phyloP scores from a whole-genome alignment of 2,113 vertebrate species.

The Nibea albiflora region DNA sequence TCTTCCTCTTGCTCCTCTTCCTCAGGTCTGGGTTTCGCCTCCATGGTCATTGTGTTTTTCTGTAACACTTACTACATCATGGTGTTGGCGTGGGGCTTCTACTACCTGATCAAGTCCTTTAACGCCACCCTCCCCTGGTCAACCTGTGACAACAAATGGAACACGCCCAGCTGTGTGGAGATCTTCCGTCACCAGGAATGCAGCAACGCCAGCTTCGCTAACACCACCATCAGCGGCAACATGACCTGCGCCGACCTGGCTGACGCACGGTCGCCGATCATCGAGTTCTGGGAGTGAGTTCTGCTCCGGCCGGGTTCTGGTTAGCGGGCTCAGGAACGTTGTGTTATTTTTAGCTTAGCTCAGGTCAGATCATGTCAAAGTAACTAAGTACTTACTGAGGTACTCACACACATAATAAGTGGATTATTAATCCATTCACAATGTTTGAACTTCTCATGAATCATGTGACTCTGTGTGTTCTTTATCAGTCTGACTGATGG shows the following conservation, averaged over 20 bases:
- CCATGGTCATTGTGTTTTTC: slow-evolving; percentile 90
- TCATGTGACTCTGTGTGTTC: too few species aligned
- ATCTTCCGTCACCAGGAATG: slow-evolving; percentile 80
- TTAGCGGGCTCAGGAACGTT: not conserved
- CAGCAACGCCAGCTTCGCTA: slow-evolving; percentile 75
- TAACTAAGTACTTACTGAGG: too few species aligned
- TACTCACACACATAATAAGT: too few species aligned
- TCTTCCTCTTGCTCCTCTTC: not conserved
- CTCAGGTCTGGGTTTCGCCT: slow-evolving; percentile 85
- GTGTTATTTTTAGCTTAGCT: not conserved
- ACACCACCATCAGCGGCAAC: slow-evolving; percentile 74
- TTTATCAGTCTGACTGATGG: too few species aligned
- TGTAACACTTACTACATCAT: slow-evolving; percentile 91
- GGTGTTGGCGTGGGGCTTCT: slow-evolving; percentile 89
- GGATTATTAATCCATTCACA: too few species aligned
- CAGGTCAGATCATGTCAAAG: too few species aligned
- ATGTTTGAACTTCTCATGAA: too few species aligned
- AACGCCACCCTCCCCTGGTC: slow-evolving; percentile 84
- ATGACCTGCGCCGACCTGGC: slow-evolving; percentile 81
- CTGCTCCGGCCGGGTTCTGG: not conserved
- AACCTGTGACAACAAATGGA: slow-evolving; percentile 86
- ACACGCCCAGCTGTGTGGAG: slow-evolving; percentile 83
- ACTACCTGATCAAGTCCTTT: slow-evolving; percentile 88
- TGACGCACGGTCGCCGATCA: slow-evolving; percentile 79
- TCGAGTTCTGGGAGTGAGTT: slow-evolving; percentile 89